phyloP scores from a whole-genome alignment of 2,888 invertebrate genomes.

The Acanthacorydalis orientalis region DNA sequence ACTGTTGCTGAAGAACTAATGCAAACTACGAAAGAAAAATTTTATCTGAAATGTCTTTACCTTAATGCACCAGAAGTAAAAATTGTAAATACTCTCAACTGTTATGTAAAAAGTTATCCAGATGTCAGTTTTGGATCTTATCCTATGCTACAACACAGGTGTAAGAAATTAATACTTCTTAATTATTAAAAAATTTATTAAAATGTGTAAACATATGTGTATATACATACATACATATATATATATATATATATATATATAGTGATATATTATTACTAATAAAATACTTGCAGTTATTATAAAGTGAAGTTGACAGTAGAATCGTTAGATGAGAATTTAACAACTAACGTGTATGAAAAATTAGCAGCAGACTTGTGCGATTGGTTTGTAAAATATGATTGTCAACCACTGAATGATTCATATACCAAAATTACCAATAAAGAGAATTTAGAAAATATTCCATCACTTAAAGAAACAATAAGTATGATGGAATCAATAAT shows the following conservation, averaged over 20 bases:
- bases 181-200: too few relatives aligned
- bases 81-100: conserved; percentile 25
- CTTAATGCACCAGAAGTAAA: conserved; percentile 28
- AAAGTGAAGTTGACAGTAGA: conserved; percentile 33
- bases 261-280: not conserved
- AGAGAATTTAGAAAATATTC: conserved; percentile 6
- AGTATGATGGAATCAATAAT: not conserved
- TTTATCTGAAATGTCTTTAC: conserved; percentile 26
- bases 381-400: conserved; percentile 15
- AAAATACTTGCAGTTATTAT: conserved; percentile 23
- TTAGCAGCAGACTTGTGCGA: conserved; percentile 17
- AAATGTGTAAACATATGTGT: not conserved
- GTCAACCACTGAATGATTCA: conserved; percentile 10
- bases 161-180: conserved; percentile 7
- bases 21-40: conserved; percentile 19
- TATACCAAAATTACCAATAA: conserved; percentile 12
- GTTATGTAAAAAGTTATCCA: conserved; percentile 27
- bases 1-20: conserved; percentile 22
- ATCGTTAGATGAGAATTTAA: conserved; percentile 22
- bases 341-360: conserved; percentile 22
- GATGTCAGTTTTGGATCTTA: conserved; percentile 34
- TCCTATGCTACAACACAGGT: conserved; percentile 29
- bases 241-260: conserved; percentile 1
- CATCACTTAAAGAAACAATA: not conserved
- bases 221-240: not conserved